Percentiles rank a stretch among this genome's conserved stretches.
Conservation (phyloP, 1,140 invertebrate species). For the Cyrtorhinus lividipennis region DNA sequence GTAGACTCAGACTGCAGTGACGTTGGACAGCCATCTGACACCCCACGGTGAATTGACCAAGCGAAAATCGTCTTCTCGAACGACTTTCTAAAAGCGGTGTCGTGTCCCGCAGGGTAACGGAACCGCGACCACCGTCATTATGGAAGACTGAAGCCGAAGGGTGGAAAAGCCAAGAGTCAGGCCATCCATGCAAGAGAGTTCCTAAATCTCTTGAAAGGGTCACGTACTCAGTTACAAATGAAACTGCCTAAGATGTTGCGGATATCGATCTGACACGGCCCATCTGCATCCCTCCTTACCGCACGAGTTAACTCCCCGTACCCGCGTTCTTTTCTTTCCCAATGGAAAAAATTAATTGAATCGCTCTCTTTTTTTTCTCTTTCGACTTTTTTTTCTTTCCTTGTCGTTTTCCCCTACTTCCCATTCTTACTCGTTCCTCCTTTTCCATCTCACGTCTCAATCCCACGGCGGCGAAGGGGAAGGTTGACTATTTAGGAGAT, state of each 20-base stretch:
- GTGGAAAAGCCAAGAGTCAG: neutral
- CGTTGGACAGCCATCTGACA: too few species aligned
- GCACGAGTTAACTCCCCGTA: constrained; percentile 21
- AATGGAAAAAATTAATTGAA: constrained; percentile 25
- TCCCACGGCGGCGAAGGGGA: neutral
- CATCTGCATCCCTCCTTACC: constrained; percentile 21
- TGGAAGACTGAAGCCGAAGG: too few species aligned
- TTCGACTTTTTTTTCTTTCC: neutral
- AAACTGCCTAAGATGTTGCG: constrained; percentile 15
- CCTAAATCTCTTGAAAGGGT: constrained; percentile 12
- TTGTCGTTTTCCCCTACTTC: neutral
- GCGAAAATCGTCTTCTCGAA: too few species aligned
- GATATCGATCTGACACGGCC: constrained; percentile 15
- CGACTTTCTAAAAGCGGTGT: too few species aligned
- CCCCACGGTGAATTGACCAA: too few species aligned
- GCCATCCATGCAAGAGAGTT: neutral
- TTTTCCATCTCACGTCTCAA: constrained; percentile 5
- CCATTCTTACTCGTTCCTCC: neutral
- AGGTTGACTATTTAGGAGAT: constrained; percentile 7
- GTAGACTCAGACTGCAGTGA: too few species aligned
- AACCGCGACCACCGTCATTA: too few species aligned
- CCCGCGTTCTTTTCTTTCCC: constrained; percentile 13
- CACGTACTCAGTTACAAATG: constrained; percentile 13
- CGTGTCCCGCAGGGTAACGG: too few species aligned
- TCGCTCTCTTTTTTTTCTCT: constrained; percentile 20